Conservation (phyloP, 1,140 invertebrate species). For the Lepidostoma basale region DNA sequence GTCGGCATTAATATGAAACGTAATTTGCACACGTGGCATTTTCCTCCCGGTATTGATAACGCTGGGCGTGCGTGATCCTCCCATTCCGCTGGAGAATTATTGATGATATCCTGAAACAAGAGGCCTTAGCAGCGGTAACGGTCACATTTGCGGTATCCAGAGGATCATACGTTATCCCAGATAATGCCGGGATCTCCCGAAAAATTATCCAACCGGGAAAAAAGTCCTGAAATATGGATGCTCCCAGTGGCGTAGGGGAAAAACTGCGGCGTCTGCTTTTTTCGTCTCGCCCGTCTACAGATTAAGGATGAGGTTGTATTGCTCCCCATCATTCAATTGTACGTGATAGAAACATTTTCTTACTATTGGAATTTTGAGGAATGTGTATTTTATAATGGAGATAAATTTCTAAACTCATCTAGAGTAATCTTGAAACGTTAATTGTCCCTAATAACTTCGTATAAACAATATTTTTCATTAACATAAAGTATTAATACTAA, state of each 20-base stretch:
- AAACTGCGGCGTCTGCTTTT: constrained; percentile 25
- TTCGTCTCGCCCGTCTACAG: no score
- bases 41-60: constrained; percentile 26
- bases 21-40: constrained; percentile 3
- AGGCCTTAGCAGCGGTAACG: constrained; percentile 36
- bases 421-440: no score
- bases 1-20: constrained; percentile 8
- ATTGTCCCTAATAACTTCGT: no score
- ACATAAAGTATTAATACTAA: no score
- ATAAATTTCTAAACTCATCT: no score
- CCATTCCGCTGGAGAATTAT: constrained; percentile 42
- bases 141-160: constrained; percentile 39
- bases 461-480: no score
- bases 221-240: constrained; percentile 46
- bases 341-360: no score
- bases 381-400: no score
- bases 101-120: constrained; percentile 36
- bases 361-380: no score
- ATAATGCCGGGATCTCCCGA: constrained; percentile 41
- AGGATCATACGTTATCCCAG: constrained; percentile 47
- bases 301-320: no score
- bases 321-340: no score
- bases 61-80: constrained; percentile 24
- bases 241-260: constrained; percentile 25
- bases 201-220: constrained; percentile 42